Percentiles rank a stretch among this genome's conserved stretches.
Conservation (phyloP, 2,113 vertebrate species). For the Apaloderma vittatum region DNA sequence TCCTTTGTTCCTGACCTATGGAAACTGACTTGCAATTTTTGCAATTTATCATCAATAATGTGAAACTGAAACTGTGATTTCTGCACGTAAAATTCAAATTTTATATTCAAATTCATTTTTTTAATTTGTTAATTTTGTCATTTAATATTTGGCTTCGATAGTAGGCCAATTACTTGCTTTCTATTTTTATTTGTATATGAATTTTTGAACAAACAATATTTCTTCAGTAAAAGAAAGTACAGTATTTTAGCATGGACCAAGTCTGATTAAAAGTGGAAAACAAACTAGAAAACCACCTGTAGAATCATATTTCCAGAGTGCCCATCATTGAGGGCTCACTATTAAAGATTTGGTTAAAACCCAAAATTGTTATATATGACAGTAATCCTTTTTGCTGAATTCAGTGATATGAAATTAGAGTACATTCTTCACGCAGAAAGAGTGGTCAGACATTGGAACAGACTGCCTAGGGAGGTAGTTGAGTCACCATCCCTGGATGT, state of each 20-base stretch:
- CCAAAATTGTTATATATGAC: neutral
- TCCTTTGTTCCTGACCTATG: neutral
- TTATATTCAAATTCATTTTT: neutral
- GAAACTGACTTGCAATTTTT: neutral
- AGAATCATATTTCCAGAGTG: neutral
- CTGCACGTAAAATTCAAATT: neutral
- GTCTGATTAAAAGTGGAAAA: neutral
- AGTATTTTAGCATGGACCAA: neutral
- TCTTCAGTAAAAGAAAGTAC: neutral
- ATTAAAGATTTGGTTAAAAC: neutral
- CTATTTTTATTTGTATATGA: neutral
- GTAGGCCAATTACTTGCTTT: neutral
- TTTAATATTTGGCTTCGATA: neutral
- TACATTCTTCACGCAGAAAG: too few species aligned
- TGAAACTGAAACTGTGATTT: neutral
- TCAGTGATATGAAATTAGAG: neutral
- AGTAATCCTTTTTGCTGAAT: neutral
- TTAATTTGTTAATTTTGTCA: neutral
- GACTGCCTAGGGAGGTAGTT: too few species aligned
- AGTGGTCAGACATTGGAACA: too few species aligned
- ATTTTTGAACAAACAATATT: neutral
- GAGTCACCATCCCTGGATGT: too few species aligned
- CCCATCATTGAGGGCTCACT: neutral
- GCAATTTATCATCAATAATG: neutral
- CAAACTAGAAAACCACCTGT: neutral